phyloP scores from a whole-genome alignment of 2,113 vertebrate species.

The Drymodes brunneopygia region DNA sequence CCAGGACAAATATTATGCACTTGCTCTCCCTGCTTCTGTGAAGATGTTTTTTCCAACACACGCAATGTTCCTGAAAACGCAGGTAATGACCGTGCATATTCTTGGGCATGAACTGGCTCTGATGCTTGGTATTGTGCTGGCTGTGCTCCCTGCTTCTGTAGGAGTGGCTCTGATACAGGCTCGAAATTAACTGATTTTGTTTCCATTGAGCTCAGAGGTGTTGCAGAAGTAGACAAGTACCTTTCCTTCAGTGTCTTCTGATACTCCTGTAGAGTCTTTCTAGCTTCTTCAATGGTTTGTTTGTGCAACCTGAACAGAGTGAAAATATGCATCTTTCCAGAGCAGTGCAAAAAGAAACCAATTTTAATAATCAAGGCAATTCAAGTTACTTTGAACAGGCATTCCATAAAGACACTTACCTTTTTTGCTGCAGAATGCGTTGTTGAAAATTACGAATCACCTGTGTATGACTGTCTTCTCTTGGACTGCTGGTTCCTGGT shows the following conservation, averaged over 20 bases:
- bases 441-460: slow-evolving; percentile 79
- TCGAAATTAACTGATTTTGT: neutral
- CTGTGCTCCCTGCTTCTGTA: neutral
- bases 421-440: slow-evolving; percentile 81
- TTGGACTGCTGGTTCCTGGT: neutral
- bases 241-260: slow-evolving; percentile 75
- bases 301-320: slow-evolving; percentile 75
- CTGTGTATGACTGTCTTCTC: slow-evolving; percentile 63
- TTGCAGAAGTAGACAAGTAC: slow-evolving; percentile 29
- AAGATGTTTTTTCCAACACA: neutral
- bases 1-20: neutral
- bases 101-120: neutral
- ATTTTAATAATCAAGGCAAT: neutral
- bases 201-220: neutral
- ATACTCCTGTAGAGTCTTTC: slow-evolving; percentile 81
- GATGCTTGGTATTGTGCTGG: neutral
- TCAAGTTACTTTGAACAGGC: neutral
- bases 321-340: neutral
- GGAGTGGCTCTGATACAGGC: neutral
- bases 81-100: rapidly evolving
- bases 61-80: rapidly evolving
- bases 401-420: slow-evolving; percentile 62
- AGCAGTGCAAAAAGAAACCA: neutral
- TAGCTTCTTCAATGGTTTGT: slow-evolving; percentile 77
- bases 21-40: neutral